Conservation (phyloP, 2,797 vertebrate genomes). For the Holocentrus rufus region DNA sequence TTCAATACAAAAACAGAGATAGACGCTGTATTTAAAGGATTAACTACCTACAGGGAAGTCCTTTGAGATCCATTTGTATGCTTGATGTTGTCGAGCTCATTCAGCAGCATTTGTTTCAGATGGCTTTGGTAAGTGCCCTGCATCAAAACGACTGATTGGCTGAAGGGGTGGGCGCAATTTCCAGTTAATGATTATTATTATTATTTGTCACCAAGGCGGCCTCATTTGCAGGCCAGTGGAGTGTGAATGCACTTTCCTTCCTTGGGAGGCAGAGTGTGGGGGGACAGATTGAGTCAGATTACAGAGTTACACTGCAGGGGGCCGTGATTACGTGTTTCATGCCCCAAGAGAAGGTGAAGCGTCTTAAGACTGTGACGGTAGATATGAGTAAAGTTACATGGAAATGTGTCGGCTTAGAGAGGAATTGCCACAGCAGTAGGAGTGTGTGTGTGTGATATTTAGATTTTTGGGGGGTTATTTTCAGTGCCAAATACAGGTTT, state of each 20-base stretch:
- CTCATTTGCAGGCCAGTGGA: conserved; percentile 3
- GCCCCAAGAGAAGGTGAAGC: neutral
- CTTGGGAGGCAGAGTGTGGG: neutral
- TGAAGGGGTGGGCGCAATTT: conserved; percentile 19
- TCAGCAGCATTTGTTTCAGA: conserved; percentile 26
- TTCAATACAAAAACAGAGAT: conserved; percentile 49
- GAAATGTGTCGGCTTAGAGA: neutral
- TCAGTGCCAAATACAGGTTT: neutral
- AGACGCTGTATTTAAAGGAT: conserved; percentile 60
- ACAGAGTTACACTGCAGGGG: conserved; percentile 10
- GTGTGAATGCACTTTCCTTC: neutral
- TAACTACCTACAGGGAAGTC: conserved; percentile 32
- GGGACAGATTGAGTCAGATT: conserved; percentile 29
- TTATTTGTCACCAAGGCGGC: neutral
- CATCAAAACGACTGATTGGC: conserved; percentile 26
- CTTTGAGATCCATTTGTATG: conserved; percentile 41
- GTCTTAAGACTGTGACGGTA: neutral
- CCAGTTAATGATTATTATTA: conserved; percentile 17
- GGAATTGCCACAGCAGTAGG: neutral
- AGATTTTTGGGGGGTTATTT: neutral
- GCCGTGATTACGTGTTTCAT: neutral
- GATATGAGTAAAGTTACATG: neutral
- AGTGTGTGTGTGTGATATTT: neutral
- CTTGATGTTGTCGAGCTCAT: conserved; percentile 19
- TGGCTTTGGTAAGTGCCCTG: conserved; percentile 2